These are phyloP conservation scores for Leptodactylus fuscus DNA, from an alignment of 2,113 vertebrate genomes.

Conservation along the genomic window DNA sequence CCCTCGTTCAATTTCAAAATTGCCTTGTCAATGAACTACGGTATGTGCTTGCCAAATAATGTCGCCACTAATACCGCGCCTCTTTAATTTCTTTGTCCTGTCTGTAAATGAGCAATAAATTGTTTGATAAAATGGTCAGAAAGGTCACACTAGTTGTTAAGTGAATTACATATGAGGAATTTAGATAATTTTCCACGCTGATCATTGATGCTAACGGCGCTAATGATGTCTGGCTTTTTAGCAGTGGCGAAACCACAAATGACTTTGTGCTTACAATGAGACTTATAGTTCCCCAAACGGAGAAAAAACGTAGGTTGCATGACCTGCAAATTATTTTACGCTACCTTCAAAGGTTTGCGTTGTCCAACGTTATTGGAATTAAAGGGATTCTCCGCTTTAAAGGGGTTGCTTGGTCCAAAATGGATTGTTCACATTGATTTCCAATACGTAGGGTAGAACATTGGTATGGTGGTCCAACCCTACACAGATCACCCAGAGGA, in stretches of 20 bases:
- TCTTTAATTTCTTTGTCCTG: constrained; percentile 79
- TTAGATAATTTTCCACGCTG: constrained; percentile 69
- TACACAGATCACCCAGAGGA: too few relatives aligned
- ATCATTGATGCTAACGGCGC: constrained; percentile 55
- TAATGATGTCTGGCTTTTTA: constrained; percentile 44
- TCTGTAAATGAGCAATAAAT: constrained; percentile 79
- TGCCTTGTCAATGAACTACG: constrained; percentile 92
- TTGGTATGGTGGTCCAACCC: too few relatives aligned
- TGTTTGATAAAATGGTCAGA: constrained; percentile 81
- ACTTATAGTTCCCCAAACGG: not conserved
- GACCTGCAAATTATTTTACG: not conserved
- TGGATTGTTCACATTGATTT: too few relatives aligned
- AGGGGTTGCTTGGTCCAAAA: too few relatives aligned
- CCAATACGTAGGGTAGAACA: too few relatives aligned
- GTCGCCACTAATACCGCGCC: constrained; percentile 85
- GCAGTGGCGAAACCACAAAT: not conserved
- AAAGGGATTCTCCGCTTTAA: not conserved
- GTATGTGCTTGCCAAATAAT: constrained; percentile 81
- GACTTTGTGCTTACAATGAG: not conserved
- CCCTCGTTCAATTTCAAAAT: constrained; percentile 98
- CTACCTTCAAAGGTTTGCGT: not conserved
- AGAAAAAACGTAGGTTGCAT: not conserved
- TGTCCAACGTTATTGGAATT: not conserved
- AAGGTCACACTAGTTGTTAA: constrained; percentile 78
- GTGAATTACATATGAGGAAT: constrained; percentile 73